Base-by-base conservation (phyloP, 2,888 invertebrate species). In the Nudaria mundana region DNA sequence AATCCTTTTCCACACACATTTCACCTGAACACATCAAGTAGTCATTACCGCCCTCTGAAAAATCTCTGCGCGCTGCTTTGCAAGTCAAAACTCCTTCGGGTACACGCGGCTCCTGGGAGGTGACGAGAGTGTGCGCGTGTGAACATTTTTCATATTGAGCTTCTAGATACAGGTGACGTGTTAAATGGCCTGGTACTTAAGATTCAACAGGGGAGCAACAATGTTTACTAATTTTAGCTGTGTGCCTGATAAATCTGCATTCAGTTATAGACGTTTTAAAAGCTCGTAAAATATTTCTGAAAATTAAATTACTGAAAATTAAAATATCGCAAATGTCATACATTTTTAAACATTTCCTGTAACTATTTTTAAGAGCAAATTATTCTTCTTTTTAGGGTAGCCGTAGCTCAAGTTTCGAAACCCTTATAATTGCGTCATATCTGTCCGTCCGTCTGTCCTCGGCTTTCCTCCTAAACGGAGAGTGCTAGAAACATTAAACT, bases 31-130 rank as follows among this genome's bases (percentile, higher is more conserved):
- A 76, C 81, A 86, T 83, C 81, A 84, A 82, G 81, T 67, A 74
- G 81, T 87, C 88, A 88, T 88, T 87, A 87, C 81, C 82, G 70
- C 85, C 83, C 83, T 78, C 57, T 75, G 82, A 85, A 87, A 86
- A 87, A 86, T 82, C 84, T 82, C 75, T 56, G 69, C 53, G 35
- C 66, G 70, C 84, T 86, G 77, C 74, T 88, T 88, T 87, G 87
- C 88, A 88, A 88, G 87, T 88, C 86, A 86, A 87, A 87, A 77
- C 80, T 76, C 71, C 68, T 77, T 70, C 57, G 57, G 59, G 59
- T 63, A 57, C 54, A 59, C 63, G 61, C 52, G 63, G 55, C 53
- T 56, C 55, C 48, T 33, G 33, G 29, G 42, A 25, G 23, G 14
- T 15, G 37, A 33, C 30, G 50, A 32, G 42, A 47, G 45, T 44